Base-by-base conservation (phyloP, 2,113 vertebrate species). In the Plotosus lineatus region DNA sequence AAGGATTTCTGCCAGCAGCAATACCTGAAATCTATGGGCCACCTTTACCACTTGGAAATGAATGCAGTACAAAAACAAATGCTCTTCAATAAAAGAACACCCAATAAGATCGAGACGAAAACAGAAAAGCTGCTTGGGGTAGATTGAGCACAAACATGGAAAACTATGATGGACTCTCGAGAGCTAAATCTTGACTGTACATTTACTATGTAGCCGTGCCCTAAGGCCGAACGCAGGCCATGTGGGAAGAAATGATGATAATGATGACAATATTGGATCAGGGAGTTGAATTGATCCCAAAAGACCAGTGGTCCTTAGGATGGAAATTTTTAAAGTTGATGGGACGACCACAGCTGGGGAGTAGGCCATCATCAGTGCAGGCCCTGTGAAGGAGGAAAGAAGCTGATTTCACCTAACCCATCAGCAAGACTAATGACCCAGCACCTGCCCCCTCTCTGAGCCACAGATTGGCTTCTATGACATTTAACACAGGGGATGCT, bases 401-500 rank as follows among this genome's bases (percentile, higher is more conserved):
- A 79, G 65, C 61, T 56, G 69, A 63, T 36, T 82, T 82, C 68
- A 84, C 72, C 55, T 79, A 65, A 78, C 53, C 76, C 65, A 77
- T 88, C 81, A 77, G 77, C 72, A 63, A 79, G 74, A 79, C 82
- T 84, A 81, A 83, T 84, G 78, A 78, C 77, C 38, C 80, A 73
- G 36, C 78, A 77, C 81, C 89, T 89, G 86, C 86, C 88, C 86
- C 85, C 79, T 85, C 78, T 81, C 85, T 75, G 58, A 44, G 82
- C 79, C 77, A 86, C 88, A 85, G 86, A 90, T 90, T 85, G 82
- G 84, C 74, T 88, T 86, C 88, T 85, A 84, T 90, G 89, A 87
- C 89, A 91, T 91, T 90, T 90, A 86, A 86, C 82, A 88, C 86
- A 86, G 84, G 85, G 88, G 88, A 90, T 87, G 87, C 84, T 85